phyloP scores from a whole-genome alignment of 1,140 invertebrate genomes.

The Tribolium castaneum region DNA sequence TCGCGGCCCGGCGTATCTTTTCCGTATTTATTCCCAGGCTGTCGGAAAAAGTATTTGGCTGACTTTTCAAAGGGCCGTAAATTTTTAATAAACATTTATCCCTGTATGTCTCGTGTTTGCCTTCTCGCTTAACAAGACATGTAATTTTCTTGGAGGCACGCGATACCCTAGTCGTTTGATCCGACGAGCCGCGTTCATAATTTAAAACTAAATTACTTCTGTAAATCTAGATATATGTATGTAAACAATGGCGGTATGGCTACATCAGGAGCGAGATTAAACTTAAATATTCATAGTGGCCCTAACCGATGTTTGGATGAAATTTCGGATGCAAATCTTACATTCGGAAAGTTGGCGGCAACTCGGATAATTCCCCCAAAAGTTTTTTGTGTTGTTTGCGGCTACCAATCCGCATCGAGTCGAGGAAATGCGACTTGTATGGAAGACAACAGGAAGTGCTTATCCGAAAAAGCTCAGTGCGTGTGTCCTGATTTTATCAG shows the following conservation, averaged over 20 bases:
- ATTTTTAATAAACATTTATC: conserved; percentile 35
- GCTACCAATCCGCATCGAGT: conserved; percentile 14
- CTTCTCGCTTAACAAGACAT: conserved; percentile 25
- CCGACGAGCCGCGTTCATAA: conserved; percentile 21
- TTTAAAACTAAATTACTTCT: conserved; percentile 35
- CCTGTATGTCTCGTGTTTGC: conserved; percentile 20
- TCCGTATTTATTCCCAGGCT: background rate
- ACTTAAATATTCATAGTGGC: conserved; percentile 34
- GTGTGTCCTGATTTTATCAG: conserved; percentile 33
- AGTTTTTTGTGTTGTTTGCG: conserved; percentile 28
- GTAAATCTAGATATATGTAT: conserved; percentile 35
- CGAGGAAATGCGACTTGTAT: conserved; percentile 23
- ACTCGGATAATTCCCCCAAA: conserved; percentile 3
- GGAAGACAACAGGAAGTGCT: conserved; percentile 28
- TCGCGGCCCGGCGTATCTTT: background rate
- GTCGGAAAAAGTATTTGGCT: background rate
- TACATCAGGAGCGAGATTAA: conserved; percentile 20
- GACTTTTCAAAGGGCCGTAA: conserved; percentile 22
- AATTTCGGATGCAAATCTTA: conserved; percentile 24
- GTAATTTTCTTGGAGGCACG: conserved; percentile 25
- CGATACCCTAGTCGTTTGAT: conserved; percentile 28
- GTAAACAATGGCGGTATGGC: conserved; percentile 21
- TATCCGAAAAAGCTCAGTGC: conserved; percentile 33
- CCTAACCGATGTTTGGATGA: conserved; percentile 1
- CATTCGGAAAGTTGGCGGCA: conserved; percentile 1